phyloP scores from a whole-genome alignment of 2,888 invertebrate species.

The Coremacera marginata region DNA sequence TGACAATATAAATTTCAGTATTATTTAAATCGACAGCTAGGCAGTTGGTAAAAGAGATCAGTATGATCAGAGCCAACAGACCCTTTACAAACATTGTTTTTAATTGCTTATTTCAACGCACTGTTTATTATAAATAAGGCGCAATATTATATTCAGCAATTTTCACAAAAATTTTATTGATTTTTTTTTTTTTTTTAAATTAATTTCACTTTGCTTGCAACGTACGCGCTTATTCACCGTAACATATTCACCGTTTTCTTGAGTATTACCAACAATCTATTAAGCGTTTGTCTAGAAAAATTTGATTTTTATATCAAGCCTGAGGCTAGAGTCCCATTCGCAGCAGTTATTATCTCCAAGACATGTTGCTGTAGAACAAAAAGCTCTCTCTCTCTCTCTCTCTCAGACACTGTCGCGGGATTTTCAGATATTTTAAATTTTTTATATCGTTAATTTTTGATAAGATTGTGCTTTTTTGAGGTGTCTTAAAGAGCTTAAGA shows the following conservation, averaged over 20 bases:
- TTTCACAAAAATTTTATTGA: background rate
- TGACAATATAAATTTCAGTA: slow-evolving; percentile 57
- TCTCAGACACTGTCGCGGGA: background rate
- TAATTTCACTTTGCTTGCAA: background rate
- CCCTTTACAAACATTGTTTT: slow-evolving; percentile 11
- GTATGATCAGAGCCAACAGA: slow-evolving; percentile 20
- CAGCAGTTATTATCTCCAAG: slow-evolving; percentile 1
- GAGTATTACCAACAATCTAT: slow-evolving; percentile 18
- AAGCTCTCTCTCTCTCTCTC: slow-evolving; percentile 21
- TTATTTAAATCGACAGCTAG: slow-evolving; percentile 55
- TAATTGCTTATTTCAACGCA: background rate
- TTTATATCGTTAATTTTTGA: background rate
- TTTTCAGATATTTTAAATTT: slow-evolving; percentile 10
- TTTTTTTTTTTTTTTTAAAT: background rate
- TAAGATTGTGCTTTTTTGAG: slow-evolving; percentile 6
- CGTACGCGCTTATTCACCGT: background rate
- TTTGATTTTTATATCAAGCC: slow-evolving; percentile 25
- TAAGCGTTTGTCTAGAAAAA: background rate
- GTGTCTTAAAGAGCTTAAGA: background rate
- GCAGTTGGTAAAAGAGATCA: slow-evolving; percentile 26
- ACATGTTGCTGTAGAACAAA: background rate
- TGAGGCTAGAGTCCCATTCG: background rate
- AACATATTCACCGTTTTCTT: background rate
- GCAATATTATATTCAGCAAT: no score
- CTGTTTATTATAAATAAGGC: background rate